phyloP scores from a whole-genome alignment of 1,140 invertebrate genomes.

The Caenorhabditis latens region DNA sequence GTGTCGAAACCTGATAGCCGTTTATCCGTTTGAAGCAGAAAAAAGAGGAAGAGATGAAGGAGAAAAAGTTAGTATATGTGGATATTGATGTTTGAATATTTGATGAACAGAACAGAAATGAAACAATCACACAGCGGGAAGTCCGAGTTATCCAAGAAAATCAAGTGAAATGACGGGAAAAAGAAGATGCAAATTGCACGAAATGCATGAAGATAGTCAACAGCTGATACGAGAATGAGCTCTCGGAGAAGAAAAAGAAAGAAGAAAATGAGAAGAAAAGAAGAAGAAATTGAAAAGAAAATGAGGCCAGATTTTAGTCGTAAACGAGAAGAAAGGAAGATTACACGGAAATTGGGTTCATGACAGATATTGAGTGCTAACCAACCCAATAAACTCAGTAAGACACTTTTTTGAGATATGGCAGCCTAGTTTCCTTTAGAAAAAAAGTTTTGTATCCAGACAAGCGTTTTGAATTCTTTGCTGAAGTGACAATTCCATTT shows the following conservation, averaged over 20 bases:
- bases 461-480: too few relatives aligned
- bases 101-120: background rate
- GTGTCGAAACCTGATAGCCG: conserved; percentile 1
- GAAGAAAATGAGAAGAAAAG: background rate
- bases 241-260: background rate
- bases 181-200: conserved; percentile 20
- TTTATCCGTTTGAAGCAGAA: background rate
- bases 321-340: background rate
- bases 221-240: conserved; percentile 7
- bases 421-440: too few relatives aligned
- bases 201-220: background rate
- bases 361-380: background rate
- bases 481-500: too few relatives aligned
- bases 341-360: conserved; percentile 11
- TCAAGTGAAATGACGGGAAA: background rate
- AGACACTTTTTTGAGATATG: too few relatives aligned
- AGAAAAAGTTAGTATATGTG: background rate
- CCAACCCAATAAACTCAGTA: too few relatives aligned
- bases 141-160: background rate
- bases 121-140: background rate
- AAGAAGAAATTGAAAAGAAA: background rate
- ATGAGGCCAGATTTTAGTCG: background rate
- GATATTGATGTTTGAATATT: background rate
- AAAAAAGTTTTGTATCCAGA: too few relatives aligned
- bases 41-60: background rate